phyloP scores from a whole-genome alignment of 1,140 invertebrate genomes.

The Stegodyphus mimosarum region DNA sequence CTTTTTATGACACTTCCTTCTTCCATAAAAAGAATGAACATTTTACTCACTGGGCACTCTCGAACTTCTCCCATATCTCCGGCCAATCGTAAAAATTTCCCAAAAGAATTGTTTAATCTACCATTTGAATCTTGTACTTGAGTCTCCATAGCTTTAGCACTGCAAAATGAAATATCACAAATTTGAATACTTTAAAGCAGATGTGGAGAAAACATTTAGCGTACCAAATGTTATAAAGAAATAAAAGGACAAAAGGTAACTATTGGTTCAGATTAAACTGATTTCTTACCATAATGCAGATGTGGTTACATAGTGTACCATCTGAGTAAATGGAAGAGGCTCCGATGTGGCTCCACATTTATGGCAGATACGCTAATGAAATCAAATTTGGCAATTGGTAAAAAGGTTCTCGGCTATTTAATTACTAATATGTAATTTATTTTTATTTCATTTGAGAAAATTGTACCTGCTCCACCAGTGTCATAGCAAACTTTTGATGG shows the following conservation, averaged over 20 bases:
- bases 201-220: background rate
- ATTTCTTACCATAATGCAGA: constrained; percentile 78
- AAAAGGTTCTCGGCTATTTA: too few relatives aligned
- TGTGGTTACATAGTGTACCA: constrained; percentile 96
- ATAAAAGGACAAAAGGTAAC: too few relatives aligned
- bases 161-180: constrained; percentile 1
- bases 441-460: too few relatives aligned
- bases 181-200: background rate
- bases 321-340: constrained; percentile 93
- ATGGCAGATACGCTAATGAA: constrained; percentile 79
- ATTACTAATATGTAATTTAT: too few relatives aligned
- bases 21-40: background rate
- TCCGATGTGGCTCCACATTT: constrained; percentile 94
- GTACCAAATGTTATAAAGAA: too few relatives aligned
- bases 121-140: constrained; percentile 11
- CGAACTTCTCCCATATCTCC: constrained; percentile 93
- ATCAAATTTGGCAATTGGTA: background rate
- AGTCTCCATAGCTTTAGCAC: constrained; percentile 36
- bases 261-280: too few relatives aligned
- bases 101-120: constrained; percentile 73
- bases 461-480: constrained; percentile 84
- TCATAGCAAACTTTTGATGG: constrained; percentile 96
- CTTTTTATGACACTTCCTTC: background rate
- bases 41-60: constrained; percentile 87
- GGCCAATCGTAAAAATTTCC: constrained; percentile 84